A percentile compares a stretch with the other conserved stretches of the same genome.
phyloP scores from a whole-genome alignment of 2,888 invertebrate species.

The Drosophila mimetica region DNA sequence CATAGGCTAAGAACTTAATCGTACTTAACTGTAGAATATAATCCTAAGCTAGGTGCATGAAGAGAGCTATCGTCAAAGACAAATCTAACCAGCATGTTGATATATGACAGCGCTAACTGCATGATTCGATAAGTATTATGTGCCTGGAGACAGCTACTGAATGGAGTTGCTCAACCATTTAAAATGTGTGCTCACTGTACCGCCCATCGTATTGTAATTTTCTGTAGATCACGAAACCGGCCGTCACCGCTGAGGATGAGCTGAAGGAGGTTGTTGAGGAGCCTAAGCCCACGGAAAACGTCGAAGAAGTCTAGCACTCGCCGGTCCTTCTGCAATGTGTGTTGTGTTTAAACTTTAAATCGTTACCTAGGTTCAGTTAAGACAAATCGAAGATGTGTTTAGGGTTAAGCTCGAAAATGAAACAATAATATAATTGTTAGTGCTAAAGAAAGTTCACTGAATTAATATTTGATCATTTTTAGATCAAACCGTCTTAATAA shows the following conservation, averaged over 20 bases:
- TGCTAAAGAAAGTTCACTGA: neutral
- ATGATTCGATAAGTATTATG: slow-evolving; percentile 62
- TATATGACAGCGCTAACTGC: slow-evolving; percentile 40
- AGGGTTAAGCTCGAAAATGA: slow-evolving; percentile 30
- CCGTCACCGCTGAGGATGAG: slow-evolving; percentile 46
- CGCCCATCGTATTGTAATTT: slow-evolving; percentile 43
- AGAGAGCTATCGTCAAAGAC: slow-evolving; percentile 5
- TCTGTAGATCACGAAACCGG: slow-evolving; percentile 57
- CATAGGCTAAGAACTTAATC: slow-evolving; percentile 55
- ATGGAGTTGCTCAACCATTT: slow-evolving; percentile 6
- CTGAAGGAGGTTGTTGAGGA: slow-evolving; percentile 36
- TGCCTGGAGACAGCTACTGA: slow-evolving; percentile 23
- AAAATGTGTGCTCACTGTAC: slow-evolving; percentile 19
- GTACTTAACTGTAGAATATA: slow-evolving; percentile 32
- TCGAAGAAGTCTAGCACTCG: slow-evolving; percentile 43
- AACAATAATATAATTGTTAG: slow-evolving; percentile 26
- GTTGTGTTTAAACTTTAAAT: slow-evolving; percentile 25
- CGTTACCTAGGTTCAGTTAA: slow-evolving; percentile 30
- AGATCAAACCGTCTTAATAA: neutral
- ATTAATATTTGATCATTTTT: neutral
- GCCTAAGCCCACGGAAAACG: slow-evolving; percentile 40
- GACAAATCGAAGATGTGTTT: slow-evolving; percentile 22
- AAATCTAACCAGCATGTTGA: slow-evolving; percentile 47
- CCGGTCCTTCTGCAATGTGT: neutral
- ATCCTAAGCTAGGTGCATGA: slow-evolving; percentile 30